phyloP scores from a whole-genome alignment of 2,888 invertebrate genomes.

The Polietes domitor region DNA sequence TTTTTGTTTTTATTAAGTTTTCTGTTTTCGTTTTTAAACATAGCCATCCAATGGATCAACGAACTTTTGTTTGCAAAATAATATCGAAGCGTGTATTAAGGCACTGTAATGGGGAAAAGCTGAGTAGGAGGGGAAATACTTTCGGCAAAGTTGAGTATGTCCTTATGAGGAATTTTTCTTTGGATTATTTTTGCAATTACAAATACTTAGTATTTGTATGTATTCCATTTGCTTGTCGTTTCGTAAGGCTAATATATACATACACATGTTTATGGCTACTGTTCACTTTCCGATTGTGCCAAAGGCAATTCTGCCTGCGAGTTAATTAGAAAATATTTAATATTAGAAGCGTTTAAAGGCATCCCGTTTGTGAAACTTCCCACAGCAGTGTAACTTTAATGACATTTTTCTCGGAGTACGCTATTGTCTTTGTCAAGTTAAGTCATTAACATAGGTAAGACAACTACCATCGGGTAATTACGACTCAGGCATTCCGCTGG shows the following conservation, averaged over 20 bases:
- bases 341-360: neutral
- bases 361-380: neutral
- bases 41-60: conserved; percentile 41
- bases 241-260: too few relatives aligned
- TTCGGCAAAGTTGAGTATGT: neutral
- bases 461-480: neutral
- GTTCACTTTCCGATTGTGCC: too few relatives aligned
- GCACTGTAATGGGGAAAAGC: neutral
- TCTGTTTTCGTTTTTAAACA: conserved; percentile 16
- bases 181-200: too few relatives aligned
- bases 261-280: too few relatives aligned
- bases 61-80: conserved; percentile 30
- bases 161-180: neutral
- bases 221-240: too few relatives aligned
- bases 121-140: neutral
- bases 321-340: neutral
- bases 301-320: neutral
- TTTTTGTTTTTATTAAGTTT: conserved; percentile 14
- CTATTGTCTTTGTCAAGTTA: neutral
- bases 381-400: neutral
- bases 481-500: neutral
- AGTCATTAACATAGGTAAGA: conserved; percentile 12
- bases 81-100: neutral
- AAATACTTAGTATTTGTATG: too few relatives aligned
- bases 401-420: neutral